Percentiles rank a stretch among this genome's conserved stretches.
Conservation (phyloP, 2,888 invertebrate species). For the Nomada ferruginata region DNA sequence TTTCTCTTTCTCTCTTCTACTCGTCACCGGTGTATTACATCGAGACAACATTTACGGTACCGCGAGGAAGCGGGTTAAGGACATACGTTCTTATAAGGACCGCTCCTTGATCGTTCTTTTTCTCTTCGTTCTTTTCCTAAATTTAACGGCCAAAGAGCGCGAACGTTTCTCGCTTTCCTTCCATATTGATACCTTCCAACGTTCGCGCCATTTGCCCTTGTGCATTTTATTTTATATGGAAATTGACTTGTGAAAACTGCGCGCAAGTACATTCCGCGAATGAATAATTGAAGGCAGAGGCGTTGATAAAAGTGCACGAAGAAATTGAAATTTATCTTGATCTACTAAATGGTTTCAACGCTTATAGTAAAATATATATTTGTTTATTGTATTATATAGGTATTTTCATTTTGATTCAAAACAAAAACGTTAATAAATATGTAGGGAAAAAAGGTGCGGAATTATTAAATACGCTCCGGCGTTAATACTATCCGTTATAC, state of each 20-base stretch:
- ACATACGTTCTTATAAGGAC: conserved; percentile 83
- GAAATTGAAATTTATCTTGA: too few species aligned
- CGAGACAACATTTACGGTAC: conserved; percentile 63
- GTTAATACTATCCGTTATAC: too few species aligned
- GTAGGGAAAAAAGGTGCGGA: too few species aligned
- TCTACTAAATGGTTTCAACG: too few species aligned
- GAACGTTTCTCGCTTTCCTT: neutral
- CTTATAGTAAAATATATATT: too few species aligned
- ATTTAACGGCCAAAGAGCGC: conserved; percentile 21
- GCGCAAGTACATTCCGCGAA: neutral
- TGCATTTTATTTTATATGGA: neutral
- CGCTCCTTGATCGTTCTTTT: conserved; percentile 75
- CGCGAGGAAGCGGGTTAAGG: conserved; percentile 83
- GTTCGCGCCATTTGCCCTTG: neutral
- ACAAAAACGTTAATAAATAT: too few species aligned
- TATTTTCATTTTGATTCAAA: too few species aligned
- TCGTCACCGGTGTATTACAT: conserved; percentile 44
- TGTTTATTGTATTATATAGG: too few species aligned
- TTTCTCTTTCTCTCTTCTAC: conserved; percentile 48
- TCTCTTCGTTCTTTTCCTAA: conserved; percentile 56
- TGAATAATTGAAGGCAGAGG: too few species aligned
- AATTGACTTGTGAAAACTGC: neutral
- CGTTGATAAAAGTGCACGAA: too few species aligned
- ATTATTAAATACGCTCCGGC: too few species aligned
- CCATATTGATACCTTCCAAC: neutral